These are phyloP conservation scores for Fragum fragum DNA, from an alignment of 2,888 invertebrate genomes.

Conservation along the genomic window DNA sequence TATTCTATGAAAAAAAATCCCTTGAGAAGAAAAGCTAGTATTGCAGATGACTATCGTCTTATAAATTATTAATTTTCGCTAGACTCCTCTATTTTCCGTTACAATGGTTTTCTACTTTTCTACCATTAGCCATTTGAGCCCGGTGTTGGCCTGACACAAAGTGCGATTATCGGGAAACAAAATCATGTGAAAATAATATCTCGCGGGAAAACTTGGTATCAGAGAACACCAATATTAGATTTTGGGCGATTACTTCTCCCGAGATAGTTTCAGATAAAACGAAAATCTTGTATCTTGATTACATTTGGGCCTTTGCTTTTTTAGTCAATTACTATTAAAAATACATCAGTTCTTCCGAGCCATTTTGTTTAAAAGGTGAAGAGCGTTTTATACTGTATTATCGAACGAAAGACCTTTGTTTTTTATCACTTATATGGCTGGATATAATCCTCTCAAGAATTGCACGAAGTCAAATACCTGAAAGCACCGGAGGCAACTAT, in stretches of 20 bases:
- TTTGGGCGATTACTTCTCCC: neutral
- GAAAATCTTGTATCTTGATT: slow-evolving; percentile 2
- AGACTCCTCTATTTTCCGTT: neutral
- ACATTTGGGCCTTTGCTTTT: neutral
- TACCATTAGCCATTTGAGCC: slow-evolving; percentile 1
- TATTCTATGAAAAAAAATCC: neutral
- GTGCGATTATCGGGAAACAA: neutral
- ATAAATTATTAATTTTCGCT: neutral
- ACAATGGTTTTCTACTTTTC: neutral
- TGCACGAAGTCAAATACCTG: too few relatives aligned
- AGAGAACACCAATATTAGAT: neutral
- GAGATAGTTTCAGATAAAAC: neutral
- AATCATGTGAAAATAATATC: slow-evolving; percentile 2
- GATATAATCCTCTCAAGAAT: too few relatives aligned
- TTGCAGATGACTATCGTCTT: neutral
- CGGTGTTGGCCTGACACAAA: neutral
- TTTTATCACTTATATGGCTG: too few relatives aligned
- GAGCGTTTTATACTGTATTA: too few relatives aligned
- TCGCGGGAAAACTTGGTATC: neutral
- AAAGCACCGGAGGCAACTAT: too few relatives aligned
- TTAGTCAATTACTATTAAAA: neutral
- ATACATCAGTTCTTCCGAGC: neutral
- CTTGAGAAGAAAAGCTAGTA: neutral
- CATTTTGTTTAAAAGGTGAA: neutral
- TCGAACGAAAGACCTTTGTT: too few relatives aligned